These are phyloP conservation scores for Sinella curviseta DNA, from an alignment of 1,140 invertebrate species.

Conservation along the genomic window DNA sequence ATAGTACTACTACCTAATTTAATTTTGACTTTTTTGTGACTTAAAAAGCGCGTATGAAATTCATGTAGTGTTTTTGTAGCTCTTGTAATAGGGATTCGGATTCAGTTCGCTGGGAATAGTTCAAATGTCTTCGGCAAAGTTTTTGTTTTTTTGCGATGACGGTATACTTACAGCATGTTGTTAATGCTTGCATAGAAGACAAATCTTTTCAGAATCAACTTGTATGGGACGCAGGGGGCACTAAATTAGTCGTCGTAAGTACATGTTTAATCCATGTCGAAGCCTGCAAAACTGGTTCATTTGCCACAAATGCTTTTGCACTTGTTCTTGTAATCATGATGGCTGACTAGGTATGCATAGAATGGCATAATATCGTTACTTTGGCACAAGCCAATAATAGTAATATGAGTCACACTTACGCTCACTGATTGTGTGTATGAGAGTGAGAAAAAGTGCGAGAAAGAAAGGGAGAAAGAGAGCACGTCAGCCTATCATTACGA, in stretches of 20 bases:
- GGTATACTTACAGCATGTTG: no score
- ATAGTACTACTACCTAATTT: no score
- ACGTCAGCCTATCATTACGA: background rate
- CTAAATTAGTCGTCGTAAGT: constrained; percentile 16
- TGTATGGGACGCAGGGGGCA: constrained; percentile 11
- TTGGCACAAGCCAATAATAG: constrained; percentile 18
- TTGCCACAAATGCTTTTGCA: background rate
- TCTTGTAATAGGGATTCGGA: no score
- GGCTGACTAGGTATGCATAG: no score
- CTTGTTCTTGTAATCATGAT: background rate
- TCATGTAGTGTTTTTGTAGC: no score
- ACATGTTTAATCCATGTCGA: background rate
- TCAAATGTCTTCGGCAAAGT: no score
- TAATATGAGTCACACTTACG: background rate
- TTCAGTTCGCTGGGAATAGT: no score
- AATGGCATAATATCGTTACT: background rate
- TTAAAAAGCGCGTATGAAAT: no score
- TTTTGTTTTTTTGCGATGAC: background rate
- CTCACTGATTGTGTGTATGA: background rate
- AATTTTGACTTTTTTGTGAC: no score
- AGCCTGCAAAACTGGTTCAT: constrained; percentile 18
- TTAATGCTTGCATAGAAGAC: background rate
- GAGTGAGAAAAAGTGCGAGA: background rate
- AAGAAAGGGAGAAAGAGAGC: background rate
- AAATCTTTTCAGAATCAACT: constrained; percentile 1